Evolutionary conservation across 2,113 vertebrate species (phyloP), one percentile per base, ranked within the genome.

Genomic region (Anolis carolinensis): DNA sequence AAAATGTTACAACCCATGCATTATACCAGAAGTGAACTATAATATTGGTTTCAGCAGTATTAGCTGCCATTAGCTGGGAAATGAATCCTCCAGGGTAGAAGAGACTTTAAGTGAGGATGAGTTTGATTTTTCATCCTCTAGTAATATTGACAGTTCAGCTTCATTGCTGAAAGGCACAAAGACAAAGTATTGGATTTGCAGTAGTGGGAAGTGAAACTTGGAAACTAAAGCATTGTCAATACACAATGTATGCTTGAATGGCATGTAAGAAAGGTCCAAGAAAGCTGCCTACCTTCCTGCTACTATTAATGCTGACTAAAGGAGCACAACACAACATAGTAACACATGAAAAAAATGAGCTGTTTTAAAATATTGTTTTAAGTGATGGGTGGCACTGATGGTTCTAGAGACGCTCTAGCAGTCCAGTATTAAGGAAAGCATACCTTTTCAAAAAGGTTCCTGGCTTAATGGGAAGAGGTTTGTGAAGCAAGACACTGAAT

Each of bases 31-130:
- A 36, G 21, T 6, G 8, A 55, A 62, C 23, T 34, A 79, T 8
- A 63, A 25, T 7, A 7, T 34, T 48, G 27, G 13, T 34, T 59
- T 78, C 21, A 76, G 36, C 59, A 9, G 18, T 5, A 21, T 70
- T 13, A 55, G 7, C 87, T 82, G 36, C 2, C 70, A 77, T 85
- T 86, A 1, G 81, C 50, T 39, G 89, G 83, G 36, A 87, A 87
- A 65, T 39, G 88, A 87, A 89, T 73, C 4, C 7, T 90, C 73
- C 63, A 39, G 8, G 5, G 30, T 18, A 7, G 39, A 2, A 86
- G 55, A 67, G 10, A n/a, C 59, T 20, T 36, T 30, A 86, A 59
- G 44, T n/a, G 72, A 76, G 39, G 36, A 6, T 50, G 44, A 48
- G 10, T 82, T 78, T 0, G 0, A 7, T 81, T 39, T 55, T 78